phyloP scores from a whole-genome alignment of 2,113 vertebrate genomes.

The Eclectus roratus region DNA sequence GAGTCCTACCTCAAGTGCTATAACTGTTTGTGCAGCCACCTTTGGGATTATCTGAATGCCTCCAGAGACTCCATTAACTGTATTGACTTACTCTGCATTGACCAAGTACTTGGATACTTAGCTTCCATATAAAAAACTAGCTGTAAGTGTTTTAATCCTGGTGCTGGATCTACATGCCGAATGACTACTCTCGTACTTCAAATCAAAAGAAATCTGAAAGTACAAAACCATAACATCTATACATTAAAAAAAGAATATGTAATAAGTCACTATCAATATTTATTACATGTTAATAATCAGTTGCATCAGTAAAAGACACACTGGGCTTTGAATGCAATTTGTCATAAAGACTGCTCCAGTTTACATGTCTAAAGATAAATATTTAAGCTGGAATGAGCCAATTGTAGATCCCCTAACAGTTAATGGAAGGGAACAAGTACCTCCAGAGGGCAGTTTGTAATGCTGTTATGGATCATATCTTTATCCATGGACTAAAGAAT shows the following conservation, averaged over 20 bases:
- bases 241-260: background rate
- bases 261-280: background rate
- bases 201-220: background rate
- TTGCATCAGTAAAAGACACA: background rate
- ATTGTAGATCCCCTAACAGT: background rate
- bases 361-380: background rate
- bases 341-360: background rate
- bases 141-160: background rate
- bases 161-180: background rate
- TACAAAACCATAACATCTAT: background rate
- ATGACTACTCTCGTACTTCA: background rate
- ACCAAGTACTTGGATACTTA: background rate
- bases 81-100: background rate
- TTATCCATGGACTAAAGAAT: background rate
- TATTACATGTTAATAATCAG: background rate
- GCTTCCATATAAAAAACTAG: background rate
- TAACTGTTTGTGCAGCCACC: background rate
- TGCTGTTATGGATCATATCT: background rate
- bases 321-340: background rate
- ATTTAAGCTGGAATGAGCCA: background rate
- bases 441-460: background rate
- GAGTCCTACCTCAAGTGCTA: background rate
- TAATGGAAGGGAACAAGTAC: background rate
- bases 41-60: background rate
- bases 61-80: background rate